Base-by-base conservation (phyloP, 1,140 invertebrate genomes). In the Cherax destructor region DNA sequence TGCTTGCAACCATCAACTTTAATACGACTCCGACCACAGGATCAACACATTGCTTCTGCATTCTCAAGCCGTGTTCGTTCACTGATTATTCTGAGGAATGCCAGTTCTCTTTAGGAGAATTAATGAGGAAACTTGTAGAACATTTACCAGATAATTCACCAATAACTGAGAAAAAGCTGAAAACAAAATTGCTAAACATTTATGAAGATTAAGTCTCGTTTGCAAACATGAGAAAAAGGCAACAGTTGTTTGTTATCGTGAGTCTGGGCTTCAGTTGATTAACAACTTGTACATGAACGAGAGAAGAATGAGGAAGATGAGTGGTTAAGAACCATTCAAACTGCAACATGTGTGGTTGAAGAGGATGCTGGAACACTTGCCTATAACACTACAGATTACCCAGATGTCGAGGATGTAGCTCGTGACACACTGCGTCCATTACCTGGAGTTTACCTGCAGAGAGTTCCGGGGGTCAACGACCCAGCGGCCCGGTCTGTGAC, bases 241-340 rank as follows among this genome's bases (percentile, higher is more conserved):
- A 41, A 41, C 86, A 78, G 41, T n/a, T 52, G 74, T 87, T 87
- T 78, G 74, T 65, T 61, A 79, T 50, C 86, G 76, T 61, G 86
- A 50, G 9, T 87, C 86, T 79, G 86, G 52, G 79, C 76, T 79
- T 9, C n/a, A 87, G 61, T 52, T 87, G 86, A 87, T 87, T n/a
- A 87, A 87, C 59, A 87, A 47, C 13, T 87, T 74, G 86, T 59
- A 79, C 24, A n/a, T 59, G 74, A 87, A 76, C 16, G 56, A 79
- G 74, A 78, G 30, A 24, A 87, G 47, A 79, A 52, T 72, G 56
- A 85, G 7, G 59, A 79, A 79, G 74, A 87, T 61, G 74, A 87
- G 56, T 59, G 52, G 41, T 87, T 79, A 78, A 78, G 86, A 78
- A 87, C 79, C 56, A 76, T 79, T 79, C 24, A 87, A 76, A 86